Conservation (phyloP, 2,113 vertebrate genomes). For the Myrmecophaga tridactyla region DNA sequence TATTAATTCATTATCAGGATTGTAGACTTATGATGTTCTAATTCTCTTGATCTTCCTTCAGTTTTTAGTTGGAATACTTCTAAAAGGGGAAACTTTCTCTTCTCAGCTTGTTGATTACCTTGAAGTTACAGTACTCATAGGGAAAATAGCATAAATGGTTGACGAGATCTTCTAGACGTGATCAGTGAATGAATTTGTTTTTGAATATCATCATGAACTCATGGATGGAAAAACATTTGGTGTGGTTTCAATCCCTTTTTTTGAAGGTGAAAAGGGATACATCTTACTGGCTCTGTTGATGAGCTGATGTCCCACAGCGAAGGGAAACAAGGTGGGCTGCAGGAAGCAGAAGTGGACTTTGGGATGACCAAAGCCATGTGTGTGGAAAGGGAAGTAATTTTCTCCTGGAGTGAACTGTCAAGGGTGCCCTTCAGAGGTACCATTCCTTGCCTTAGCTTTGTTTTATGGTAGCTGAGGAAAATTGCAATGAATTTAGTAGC, state of each 20-base stretch:
- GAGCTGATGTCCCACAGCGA: neutral
- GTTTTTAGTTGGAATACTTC: neutral
- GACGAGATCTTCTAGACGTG: neutral
- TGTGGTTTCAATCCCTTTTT: neutral
- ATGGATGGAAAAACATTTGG: neutral
- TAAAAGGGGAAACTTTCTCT: neutral
- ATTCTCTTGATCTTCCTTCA: neutral
- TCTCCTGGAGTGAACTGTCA: neutral
- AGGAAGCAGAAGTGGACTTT: neutral
- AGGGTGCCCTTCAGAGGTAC: too few species aligned
- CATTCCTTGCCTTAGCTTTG: neutral
- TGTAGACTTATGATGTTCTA: neutral
- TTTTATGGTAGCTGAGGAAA: neutral
- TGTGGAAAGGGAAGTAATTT: neutral
- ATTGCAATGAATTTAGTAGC: neutral
- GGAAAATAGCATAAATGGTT: neutral
- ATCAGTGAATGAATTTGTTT: neutral
- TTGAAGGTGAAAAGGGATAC: neutral
- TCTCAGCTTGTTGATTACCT: neutral
- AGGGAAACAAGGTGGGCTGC: neutral
- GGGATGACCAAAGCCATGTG: neutral
- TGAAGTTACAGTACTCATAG: neutral
- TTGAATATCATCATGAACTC: neutral
- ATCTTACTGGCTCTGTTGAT: neutral
- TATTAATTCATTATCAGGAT: neutral